Conservation (phyloP, 2,888 invertebrate species). For the Synanthedon formicaeformis region DNA sequence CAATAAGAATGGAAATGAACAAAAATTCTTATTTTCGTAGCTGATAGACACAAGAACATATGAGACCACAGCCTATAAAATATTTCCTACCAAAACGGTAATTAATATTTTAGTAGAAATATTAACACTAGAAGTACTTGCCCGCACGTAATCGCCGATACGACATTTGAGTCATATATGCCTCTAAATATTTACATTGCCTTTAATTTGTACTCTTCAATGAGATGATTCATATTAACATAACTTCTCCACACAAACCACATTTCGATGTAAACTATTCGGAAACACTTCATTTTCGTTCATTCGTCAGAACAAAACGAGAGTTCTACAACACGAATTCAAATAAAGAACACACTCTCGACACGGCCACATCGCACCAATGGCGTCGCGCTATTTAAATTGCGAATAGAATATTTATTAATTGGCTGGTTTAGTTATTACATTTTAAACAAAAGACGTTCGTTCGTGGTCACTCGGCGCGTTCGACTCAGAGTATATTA, state of each 20-base stretch:
- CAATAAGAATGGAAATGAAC: too few species aligned
- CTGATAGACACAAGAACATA: too few species aligned
- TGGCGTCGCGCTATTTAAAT: neutral
- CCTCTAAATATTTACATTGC: neutral
- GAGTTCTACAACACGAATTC: neutral
- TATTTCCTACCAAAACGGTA: too few species aligned
- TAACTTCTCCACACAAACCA: neutral
- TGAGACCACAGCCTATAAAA: too few species aligned
- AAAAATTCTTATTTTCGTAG: too few species aligned
- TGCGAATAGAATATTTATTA: neutral
- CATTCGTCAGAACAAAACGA: too few species aligned
- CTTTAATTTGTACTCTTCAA: neutral
- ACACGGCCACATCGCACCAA: neutral
- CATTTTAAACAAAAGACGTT: conserved; percentile 18
- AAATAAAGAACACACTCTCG: neutral
- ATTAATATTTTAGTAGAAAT: too few species aligned
- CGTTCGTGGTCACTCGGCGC: conserved; percentile 41
- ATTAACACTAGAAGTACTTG: neutral
- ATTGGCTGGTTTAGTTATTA: neutral
- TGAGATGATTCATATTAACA: neutral
- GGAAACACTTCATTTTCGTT: too few species aligned
- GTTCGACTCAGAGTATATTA: conserved; percentile 36
- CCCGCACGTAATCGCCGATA: neutral
- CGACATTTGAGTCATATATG: neutral
- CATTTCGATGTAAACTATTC: neutral